Percentiles rank a stretch among this genome's conserved stretches.
Evolutionary conservation across 2,797 vertebrate genomes (phyloP).

Genomic region (Lepilemur ruficaudatus): DNA sequence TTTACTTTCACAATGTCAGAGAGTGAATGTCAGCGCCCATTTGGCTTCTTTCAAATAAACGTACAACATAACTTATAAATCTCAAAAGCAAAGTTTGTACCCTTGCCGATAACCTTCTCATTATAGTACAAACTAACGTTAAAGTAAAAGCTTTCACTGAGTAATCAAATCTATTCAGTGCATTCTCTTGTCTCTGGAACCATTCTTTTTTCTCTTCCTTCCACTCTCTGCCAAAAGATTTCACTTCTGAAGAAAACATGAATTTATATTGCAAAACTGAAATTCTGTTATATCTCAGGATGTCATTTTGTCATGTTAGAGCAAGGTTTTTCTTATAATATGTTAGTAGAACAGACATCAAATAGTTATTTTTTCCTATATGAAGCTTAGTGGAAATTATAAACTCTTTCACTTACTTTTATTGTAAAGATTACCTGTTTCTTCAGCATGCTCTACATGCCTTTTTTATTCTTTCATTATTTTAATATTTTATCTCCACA

Average conservation of each 20-base stretch:
- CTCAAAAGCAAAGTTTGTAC: constrained; percentile 54
- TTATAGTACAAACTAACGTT: constrained; percentile 67
- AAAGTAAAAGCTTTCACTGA: constrained; percentile 61
- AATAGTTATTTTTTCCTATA: neutral
- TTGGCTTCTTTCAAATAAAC: constrained; percentile 45
- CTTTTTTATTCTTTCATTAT: constrained; percentile 18
- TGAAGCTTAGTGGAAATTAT: constrained; percentile 18
- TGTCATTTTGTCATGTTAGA: constrained; percentile 55
- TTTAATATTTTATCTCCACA: constrained; percentile 27
- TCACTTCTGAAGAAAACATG: constrained; percentile 71
- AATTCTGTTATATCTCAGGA: constrained; percentile 41
- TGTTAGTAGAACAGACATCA: neutral
- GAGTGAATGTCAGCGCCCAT: neutral
- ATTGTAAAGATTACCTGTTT: neutral
- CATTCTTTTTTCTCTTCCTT: constrained; percentile 59
- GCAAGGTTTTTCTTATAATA: constrained; percentile 32
- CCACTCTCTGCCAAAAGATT: constrained; percentile 61
- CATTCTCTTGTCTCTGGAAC: constrained; percentile 67
- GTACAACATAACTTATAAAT: neutral
- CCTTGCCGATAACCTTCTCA: constrained; percentile 70
- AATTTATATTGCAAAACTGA: constrained; percentile 63
- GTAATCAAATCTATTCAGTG: constrained; percentile 67
- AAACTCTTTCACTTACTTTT: neutral
- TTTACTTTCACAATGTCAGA: neutral
- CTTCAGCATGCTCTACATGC: neutral